These are phyloP conservation scores for Orycteropus afer DNA, from an alignment of 2,113 vertebrate genomes.

Conservation along the genomic window DNA sequence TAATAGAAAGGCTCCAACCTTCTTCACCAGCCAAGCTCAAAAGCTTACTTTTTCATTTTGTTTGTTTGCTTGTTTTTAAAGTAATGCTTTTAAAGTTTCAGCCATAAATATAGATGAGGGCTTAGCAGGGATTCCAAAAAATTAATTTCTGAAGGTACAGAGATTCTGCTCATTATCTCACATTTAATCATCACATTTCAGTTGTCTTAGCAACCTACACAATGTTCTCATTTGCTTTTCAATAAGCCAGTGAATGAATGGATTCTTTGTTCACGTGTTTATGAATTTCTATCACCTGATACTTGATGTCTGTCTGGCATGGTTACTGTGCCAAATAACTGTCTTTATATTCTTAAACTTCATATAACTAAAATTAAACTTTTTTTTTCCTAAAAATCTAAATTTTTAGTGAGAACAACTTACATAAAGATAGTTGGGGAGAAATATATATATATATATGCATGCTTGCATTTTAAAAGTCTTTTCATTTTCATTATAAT, in stretches of 20 bases:
- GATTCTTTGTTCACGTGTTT: constrained; percentile 71
- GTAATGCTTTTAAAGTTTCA: neutral
- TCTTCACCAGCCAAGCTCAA: neutral
- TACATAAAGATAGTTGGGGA: neutral
- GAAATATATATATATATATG: neutral
- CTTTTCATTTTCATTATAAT: neutral
- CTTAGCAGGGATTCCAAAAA: constrained; percentile 13
- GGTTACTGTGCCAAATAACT: constrained; percentile 58
- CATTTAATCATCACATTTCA: constrained; percentile 57
- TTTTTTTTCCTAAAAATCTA: neutral
- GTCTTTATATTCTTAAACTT: constrained; percentile 57
- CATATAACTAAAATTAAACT: constrained; percentile 57
- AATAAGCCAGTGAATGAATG: constrained; percentile 66
- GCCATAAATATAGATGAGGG: neutral
- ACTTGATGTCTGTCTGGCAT: constrained; percentile 69
- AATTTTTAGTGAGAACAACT: neutral
- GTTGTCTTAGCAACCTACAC: constrained; percentile 61
- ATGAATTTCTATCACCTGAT: constrained; percentile 76
- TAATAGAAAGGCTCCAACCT: neutral
- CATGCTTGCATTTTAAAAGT: neutral
- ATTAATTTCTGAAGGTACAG: constrained; percentile 9
- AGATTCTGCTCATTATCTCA: constrained; percentile 50
- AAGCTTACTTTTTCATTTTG: neutral
- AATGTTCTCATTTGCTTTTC: constrained; percentile 64
- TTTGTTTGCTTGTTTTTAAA: neutral